Percentiles rank a stretch among this genome's conserved stretches.
phyloP scores from a whole-genome alignment of 2,113 vertebrate species.

The Colius striatus region DNA sequence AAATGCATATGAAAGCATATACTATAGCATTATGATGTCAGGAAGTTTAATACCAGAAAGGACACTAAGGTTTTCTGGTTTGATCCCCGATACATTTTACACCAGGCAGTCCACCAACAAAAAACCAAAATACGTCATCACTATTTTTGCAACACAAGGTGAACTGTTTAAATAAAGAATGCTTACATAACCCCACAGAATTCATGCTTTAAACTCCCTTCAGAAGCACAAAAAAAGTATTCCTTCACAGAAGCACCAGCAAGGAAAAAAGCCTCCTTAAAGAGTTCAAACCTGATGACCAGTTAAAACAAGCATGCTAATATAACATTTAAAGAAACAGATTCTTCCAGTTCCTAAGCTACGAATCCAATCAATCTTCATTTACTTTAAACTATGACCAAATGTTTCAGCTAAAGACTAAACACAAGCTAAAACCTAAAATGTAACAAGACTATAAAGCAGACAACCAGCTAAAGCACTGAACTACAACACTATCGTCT shows the following conservation, averaged over 20 bases:
- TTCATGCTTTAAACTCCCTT: not conserved
- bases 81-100: not conserved
- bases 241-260: not conserved
- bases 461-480: not conserved
- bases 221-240: not conserved
- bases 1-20: not conserved
- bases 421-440: not conserved
- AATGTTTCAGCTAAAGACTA: not conserved
- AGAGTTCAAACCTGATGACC: not conserved
- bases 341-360: not conserved
- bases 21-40: not conserved
- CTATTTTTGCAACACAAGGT: not conserved
- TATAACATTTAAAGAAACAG: not conserved
- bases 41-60: not conserved
- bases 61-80: not conserved
- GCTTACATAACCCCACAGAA: not conserved
- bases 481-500: not conserved
- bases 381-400: not conserved
- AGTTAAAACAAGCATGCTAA: not conserved
- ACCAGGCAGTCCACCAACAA: not conserved
- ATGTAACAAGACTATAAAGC: not conserved
- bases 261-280: not conserved
- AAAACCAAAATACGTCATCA: rapidly evolving
- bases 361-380: not conserved
- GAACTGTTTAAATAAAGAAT: not conserved